Conservation (phyloP, 2,113 vertebrate genomes). For the Antechinus stuartii region DNA sequence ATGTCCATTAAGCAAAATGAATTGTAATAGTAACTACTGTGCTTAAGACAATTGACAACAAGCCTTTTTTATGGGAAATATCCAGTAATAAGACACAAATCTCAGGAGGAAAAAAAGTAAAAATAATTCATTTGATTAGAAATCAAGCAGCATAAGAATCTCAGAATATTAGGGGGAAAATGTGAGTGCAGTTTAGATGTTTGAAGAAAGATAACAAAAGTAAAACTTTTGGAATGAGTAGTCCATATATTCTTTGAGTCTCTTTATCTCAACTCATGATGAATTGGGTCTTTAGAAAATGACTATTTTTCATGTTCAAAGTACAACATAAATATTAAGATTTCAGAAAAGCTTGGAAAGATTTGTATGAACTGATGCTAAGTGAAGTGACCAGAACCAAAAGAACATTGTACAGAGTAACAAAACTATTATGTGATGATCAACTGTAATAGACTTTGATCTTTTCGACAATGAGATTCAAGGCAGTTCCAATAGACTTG, state of each 20-base stretch:
- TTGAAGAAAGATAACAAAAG: background rate
- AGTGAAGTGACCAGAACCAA: too few relatives aligned
- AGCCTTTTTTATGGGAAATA: background rate
- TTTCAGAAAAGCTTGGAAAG: too few relatives aligned
- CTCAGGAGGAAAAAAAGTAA: background rate
- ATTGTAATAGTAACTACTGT: slow-evolving; percentile 10
- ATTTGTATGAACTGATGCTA: too few relatives aligned
- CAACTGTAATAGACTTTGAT: too few relatives aligned
- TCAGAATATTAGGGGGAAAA: background rate
- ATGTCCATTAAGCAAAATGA: slow-evolving; percentile 53
- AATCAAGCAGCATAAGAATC: background rate
- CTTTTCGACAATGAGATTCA: too few relatives aligned
- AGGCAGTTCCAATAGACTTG: too few relatives aligned
- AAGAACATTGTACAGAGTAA: too few relatives aligned
- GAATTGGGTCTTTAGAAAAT: background rate
- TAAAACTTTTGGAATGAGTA: background rate
- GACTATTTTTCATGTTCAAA: background rate
- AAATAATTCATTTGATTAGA: background rate
- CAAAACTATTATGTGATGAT: too few relatives aligned
- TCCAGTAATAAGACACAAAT: background rate
- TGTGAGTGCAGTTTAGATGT: background rate
- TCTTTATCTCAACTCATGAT: background rate
- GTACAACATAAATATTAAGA: background rate
- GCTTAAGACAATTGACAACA: slow-evolving; percentile 12
- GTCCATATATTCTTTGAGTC: background rate